Evolutionary conservation across 1,140 invertebrate genomes (phyloP), one percentile per base, ranked within the genome.

Genomic region (Drosophila kepulauana): DNA sequence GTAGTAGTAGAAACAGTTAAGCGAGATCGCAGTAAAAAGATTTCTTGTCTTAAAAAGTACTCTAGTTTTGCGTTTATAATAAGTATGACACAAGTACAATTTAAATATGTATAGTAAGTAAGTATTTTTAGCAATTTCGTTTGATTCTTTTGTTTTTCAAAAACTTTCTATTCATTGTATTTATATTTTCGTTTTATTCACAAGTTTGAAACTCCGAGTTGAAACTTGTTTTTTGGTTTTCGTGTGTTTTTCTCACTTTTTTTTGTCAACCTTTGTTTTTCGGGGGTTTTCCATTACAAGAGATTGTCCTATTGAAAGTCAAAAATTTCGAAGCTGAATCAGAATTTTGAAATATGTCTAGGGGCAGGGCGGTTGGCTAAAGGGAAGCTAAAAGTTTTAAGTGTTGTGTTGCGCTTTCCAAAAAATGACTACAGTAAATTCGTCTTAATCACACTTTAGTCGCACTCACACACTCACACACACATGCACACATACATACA

Each of bases 401-500:
- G 51, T 64, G 70, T 66, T 64, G 70, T 66, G 66, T 75, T 75
- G 80, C 78, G 67, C 25, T 28, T 67, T 68, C 74, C 77, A 82
- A 68, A 73, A 81, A 73, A 69, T 67, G 63, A 80, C 81, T 88
- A 88, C 86, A 89, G 85, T 88, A 88, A 88, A 88, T 89, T 88
- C 85, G 85, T 88, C 85, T 88, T 89, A 90, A 89, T 88, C 86
- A 88, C 85, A 56, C 85, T 70, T 77, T 75, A 87, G 71, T 82
- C 82, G 51, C 81, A 78, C 66, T 68, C 71, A 52, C 59, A 62
- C 57, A 8, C 20, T 25, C 51, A 30, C 56, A 58, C 49, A 59
- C 52, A 52, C 52, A 46, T 30, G 38, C 56, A 35, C 28, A 41
- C 46, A 52, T 28, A 63, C 16, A 46, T 8, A 63, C 58, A 56